A percentile compares a stretch with the other conserved stretches of the same genome.
Conservation (phyloP, 1,140 invertebrate genomes). For the Zaprionus ornatus region DNA sequence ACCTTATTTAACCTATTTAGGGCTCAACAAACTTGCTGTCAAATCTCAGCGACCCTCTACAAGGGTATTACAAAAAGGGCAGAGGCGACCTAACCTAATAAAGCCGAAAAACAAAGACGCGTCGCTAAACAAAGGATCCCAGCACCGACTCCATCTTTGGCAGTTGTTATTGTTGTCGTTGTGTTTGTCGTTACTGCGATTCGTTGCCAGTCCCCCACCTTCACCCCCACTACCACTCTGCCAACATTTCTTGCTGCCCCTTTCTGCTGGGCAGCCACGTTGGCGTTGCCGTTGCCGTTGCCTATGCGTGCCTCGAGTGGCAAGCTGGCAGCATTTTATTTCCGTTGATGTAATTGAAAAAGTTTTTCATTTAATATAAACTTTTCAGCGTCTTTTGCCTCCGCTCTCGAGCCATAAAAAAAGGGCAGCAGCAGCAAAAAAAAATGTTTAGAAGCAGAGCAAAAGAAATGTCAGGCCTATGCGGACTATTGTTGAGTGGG, state of each 20-base stretch:
- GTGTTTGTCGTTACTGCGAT: slow-evolving; percentile 21
- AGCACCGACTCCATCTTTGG: slow-evolving; percentile 25
- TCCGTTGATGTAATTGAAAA: slow-evolving; percentile 84
- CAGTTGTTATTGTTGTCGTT: slow-evolving; percentile 39
- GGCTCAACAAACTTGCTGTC: background rate
- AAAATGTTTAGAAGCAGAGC: slow-evolving; percentile 22
- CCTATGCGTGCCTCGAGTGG: slow-evolving; percentile 76
- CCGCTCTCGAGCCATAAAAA: slow-evolving; percentile 52
- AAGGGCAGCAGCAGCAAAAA: slow-evolving; percentile 23
- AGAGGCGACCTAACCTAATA: slow-evolving; percentile 72
- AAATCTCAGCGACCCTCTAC: slow-evolving; percentile 16
- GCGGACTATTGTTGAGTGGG: slow-evolving; percentile 37
- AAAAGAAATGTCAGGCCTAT: slow-evolving; percentile 63
- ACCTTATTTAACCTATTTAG: background rate
- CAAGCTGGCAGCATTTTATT: slow-evolving; percentile 82
- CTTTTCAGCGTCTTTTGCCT: slow-evolving; percentile 72
- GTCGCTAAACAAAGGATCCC: slow-evolving; percentile 71
- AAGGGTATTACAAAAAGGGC: slow-evolving; percentile 31
- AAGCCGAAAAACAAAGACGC: slow-evolving; percentile 77
- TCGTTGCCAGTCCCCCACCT: slow-evolving; percentile 26
- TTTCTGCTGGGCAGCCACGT: background rate
- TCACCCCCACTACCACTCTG: background rate
- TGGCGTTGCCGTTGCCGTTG: background rate
- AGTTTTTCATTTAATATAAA: slow-evolving; percentile 84
- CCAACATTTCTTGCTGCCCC: slow-evolving; percentile 12